Percentiles rank a stretch among this genome's conserved stretches.
phyloP scores from a whole-genome alignment of 2,797 vertebrate genomes.

The Rhabdomys pumilio region DNA sequence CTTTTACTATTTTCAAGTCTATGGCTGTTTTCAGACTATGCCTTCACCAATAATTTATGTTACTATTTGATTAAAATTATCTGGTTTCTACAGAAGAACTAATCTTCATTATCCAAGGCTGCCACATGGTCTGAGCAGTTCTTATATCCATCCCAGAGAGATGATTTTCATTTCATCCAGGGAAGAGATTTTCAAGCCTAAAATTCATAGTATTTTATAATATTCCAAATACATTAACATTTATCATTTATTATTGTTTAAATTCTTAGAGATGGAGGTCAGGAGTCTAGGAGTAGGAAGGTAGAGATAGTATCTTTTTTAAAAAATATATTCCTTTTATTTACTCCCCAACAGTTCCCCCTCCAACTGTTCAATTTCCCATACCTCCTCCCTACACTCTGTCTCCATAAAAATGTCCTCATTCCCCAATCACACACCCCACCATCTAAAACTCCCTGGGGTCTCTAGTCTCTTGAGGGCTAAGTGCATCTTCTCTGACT shows the following conservation, averaged over 20 bases:
- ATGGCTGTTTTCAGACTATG: not conserved
- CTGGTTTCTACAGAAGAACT: not conserved
- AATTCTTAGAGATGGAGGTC: not conserved
- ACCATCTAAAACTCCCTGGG: no score
- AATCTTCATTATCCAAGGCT: not conserved
- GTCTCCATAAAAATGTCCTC: no score
- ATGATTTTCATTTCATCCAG: not conserved
- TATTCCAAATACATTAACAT: not conserved
- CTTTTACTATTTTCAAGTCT: slow-evolving; percentile 45
- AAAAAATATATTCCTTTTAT: no score
- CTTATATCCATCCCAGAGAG: not conserved
- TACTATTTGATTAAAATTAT: slow-evolving; percentile 13
- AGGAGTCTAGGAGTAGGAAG: not conserved
- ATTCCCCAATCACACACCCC: no score
- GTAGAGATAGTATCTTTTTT: not conserved
- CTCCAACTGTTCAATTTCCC: no score
- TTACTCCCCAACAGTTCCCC: no score
- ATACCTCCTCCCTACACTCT: no score
- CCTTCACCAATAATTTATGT: not conserved
- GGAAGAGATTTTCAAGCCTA: slow-evolving; percentile 33
- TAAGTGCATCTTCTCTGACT: no score
- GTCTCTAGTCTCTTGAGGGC: no score
- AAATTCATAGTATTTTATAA: not conserved
- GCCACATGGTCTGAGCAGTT: not conserved
- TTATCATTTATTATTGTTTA: not conserved